These are phyloP conservation scores for Hyaena hyaena DNA, from an alignment of 2,113 vertebrate genomes.

Conservation along the genomic window DNA sequence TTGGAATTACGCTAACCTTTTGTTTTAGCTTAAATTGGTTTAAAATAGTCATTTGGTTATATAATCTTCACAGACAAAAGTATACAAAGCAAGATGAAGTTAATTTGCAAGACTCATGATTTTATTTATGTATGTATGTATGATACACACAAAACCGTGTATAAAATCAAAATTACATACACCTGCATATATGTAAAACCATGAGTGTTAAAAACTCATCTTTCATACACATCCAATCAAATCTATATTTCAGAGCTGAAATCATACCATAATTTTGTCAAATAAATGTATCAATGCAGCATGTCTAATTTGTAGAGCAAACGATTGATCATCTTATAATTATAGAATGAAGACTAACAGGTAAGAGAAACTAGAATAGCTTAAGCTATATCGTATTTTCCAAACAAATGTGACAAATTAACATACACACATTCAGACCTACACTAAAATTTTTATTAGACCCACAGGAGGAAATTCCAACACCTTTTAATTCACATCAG, in stretches of 20 bases:
- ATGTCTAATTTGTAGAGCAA: neutral
- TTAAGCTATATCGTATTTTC: constrained; percentile 61
- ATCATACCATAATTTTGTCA: neutral
- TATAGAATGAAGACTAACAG: neutral
- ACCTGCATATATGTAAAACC: neutral
- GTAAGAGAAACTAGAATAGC: constrained; percentile 56
- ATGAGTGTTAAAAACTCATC: neutral
- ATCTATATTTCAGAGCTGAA: neutral
- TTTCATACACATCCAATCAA: constrained; percentile 23
- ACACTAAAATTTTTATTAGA: constrained; percentile 75
- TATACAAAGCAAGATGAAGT: constrained; percentile 27
- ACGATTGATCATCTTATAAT: neutral
- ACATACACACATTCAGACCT: neutral
- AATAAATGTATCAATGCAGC: neutral
- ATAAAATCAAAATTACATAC: neutral
- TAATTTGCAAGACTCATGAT: constrained; percentile 29
- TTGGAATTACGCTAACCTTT: constrained; percentile 2
- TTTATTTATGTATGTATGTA: neutral
- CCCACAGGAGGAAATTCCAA: constrained; percentile 67
- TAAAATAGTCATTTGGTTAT: constrained; percentile 29
- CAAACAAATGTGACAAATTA: constrained; percentile 64
- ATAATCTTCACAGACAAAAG: neutral
- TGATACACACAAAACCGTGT: neutral
- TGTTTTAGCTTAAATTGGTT: constrained; percentile 13
- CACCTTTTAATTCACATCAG: neutral